A percentile compares a stretch with the other conserved stretches of the same genome.
Evolutionary conservation across 2,888 invertebrate species (phyloP).

Genomic region (Troides aeacus): DNA sequence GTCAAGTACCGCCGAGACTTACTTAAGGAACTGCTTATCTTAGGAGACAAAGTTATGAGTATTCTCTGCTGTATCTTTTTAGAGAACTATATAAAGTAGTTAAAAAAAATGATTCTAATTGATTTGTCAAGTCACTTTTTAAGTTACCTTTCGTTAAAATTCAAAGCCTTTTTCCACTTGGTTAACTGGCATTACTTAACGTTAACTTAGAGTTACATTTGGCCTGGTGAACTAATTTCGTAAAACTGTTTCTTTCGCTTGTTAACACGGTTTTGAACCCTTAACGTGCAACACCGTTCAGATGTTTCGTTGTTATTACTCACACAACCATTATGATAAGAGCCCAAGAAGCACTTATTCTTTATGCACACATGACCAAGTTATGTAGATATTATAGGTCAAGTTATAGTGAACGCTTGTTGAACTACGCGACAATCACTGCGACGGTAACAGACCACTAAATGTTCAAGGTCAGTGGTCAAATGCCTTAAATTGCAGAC

Average conservation of each 20-base stretch:
- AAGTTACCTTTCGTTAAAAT: too few species aligned
- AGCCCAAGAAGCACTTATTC: constrained; percentile 34
- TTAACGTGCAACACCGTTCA: constrained; percentile 51
- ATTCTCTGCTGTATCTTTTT: too few species aligned
- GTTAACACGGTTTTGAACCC: not conserved
- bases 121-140: too few species aligned
- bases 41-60: too few species aligned
- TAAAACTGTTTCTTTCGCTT: constrained; percentile 10
- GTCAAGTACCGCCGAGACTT: too few species aligned
- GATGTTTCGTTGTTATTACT: constrained; percentile 58
- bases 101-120: too few species aligned
- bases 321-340: constrained; percentile 43
- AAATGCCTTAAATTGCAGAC: constrained; percentile 52
- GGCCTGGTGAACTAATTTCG: constrained; percentile 6
- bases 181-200: too few species aligned
- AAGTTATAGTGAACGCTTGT: constrained; percentile 42
- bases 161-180: too few species aligned
- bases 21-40: too few species aligned
- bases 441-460: constrained; percentile 68
- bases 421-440: constrained; percentile 51
- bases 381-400: constrained; percentile 37
- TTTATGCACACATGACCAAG: constrained; percentile 26
- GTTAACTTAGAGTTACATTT: not conserved
- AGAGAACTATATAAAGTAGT: too few species aligned
- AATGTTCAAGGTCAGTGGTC: constrained; percentile 61